A percentile compares a stretch with the other conserved stretches of the same genome.
phyloP scores from a whole-genome alignment of 64 coral and sea anemone species.

The Montipora efflorescens region DNA sequence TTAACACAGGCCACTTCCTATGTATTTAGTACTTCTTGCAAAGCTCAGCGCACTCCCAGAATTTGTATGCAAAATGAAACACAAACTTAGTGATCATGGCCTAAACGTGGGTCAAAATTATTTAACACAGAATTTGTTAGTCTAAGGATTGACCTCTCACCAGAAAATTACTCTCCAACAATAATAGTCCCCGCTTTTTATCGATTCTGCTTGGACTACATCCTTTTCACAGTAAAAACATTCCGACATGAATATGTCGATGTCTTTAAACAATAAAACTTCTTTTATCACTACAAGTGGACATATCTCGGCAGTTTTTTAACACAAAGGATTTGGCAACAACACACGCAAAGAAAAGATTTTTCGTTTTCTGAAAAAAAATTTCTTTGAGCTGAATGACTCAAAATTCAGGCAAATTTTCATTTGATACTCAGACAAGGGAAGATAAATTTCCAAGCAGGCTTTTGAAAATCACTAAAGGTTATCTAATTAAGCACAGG shows the following conservation, averaged over 20 bases:
- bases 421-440: neutral
- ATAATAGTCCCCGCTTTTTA: neutral
- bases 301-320: neutral
- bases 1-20: neutral
- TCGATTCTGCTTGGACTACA: neutral
- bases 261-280: neutral
- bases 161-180: too few relatives aligned
- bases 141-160: too few relatives aligned
- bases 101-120: neutral
- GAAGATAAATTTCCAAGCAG: too few relatives aligned
- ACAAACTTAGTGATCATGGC: neutral
- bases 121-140: too few relatives aligned
- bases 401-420: too few relatives aligned
- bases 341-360: constrained; percentile 38
- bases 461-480: too few relatives aligned
- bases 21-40: neutral
- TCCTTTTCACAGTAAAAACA: neutral
- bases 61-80: too few relatives aligned
- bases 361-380: neutral
- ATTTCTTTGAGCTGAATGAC: neutral
- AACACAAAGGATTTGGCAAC: neutral
- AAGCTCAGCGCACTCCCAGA: neutral
- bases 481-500: too few relatives aligned
- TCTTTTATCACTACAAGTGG: neutral
- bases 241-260: neutral